Conservation (phyloP, 2,888 invertebrate genomes). For the Crematogaster levior region DNA sequence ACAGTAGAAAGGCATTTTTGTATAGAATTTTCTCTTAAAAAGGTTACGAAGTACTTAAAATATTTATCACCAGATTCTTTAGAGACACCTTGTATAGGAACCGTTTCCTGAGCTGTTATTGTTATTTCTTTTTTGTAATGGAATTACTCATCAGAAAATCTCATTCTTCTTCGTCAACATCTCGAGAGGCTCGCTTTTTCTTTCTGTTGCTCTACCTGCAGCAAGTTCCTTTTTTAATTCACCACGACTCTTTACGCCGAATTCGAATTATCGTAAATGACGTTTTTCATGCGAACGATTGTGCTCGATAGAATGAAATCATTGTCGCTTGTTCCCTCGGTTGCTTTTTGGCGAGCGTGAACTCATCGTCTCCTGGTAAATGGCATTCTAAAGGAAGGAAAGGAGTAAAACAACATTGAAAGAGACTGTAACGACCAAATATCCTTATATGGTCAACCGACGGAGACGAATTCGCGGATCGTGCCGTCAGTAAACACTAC, state of each 20-base stretch:
- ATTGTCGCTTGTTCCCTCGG: constrained; percentile 22
- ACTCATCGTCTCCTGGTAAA: constrained; percentile 26
- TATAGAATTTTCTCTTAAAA: no score
- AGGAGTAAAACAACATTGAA: background rate
- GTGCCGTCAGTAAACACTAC: background rate
- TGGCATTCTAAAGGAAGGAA: background rate
- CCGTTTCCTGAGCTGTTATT: background rate
- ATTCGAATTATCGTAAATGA: constrained; percentile 37
- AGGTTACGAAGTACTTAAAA: no score
- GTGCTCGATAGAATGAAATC: constrained; percentile 38
- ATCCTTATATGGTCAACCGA: constrained; percentile 19
- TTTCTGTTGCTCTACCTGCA: constrained; percentile 22
- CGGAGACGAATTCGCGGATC: constrained; percentile 27
- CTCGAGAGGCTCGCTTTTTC: constrained; percentile 12
- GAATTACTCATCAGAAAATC: constrained; percentile 34
- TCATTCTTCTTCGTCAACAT: background rate
- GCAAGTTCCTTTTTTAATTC: constrained; percentile 21
- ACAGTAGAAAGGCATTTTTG: background rate
- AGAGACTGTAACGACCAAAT: constrained; percentile 6
- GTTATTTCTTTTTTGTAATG: constrained; percentile 2
- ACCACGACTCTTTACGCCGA: constrained; percentile 17
- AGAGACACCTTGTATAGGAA: no score
- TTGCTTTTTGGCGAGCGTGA: constrained; percentile 21
- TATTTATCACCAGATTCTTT: no score
- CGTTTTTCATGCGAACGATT: constrained; percentile 20